Evolutionary conservation across 1,140 invertebrate genomes (phyloP), one percentile per base, ranked within the genome.

Genomic region (Dryas iulia): DNA sequence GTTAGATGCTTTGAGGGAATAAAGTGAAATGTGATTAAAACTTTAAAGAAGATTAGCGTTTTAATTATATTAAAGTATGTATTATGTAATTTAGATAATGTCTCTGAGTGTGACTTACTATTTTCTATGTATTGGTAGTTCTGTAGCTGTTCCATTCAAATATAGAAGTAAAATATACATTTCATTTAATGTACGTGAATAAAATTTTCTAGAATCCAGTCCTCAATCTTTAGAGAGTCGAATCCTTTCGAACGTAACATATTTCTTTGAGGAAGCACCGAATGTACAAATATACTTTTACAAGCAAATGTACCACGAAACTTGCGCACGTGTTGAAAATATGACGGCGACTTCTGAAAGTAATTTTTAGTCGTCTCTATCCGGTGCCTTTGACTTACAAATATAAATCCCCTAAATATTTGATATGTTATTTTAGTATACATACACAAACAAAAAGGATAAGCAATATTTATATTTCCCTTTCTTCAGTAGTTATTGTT

Each of bases 331-430:
- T 62, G 39, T 62, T 62, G 14, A 39, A 62, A 62, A 62, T 53
- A 52, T 53, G 39, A 62, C 35, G n/a, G 59, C 6, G 39, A 62
- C 59, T 62, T 62, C 33, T 52, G 59, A 47, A 53, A 62, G 59
- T 62, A 62, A 62, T 62, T 62, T 62, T 62, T 62, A 62, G 59
- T 21, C 39, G 52, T 52, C 39, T 52, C 59, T 53, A 62, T 52
- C 59, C 59, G 39, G 21, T 52, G 24, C 35, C 39, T 47, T 23
- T 14, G 14, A 62, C 35, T 39, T 25, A 62, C 25, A 30, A 62
- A 62, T 62, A 25, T 10, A 47, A 8, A 6, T 47, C 39, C 39
- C 18, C 14, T 21, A 47, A 47, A 47, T 21, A 47, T 47, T 47
- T 47, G 39, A 47, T 47, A 47, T 18, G 39, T 47, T 47, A 47